Evolutionary conservation across 2,113 vertebrate genomes (phyloP).

Genomic region (Hipposideros armiger): DNA sequence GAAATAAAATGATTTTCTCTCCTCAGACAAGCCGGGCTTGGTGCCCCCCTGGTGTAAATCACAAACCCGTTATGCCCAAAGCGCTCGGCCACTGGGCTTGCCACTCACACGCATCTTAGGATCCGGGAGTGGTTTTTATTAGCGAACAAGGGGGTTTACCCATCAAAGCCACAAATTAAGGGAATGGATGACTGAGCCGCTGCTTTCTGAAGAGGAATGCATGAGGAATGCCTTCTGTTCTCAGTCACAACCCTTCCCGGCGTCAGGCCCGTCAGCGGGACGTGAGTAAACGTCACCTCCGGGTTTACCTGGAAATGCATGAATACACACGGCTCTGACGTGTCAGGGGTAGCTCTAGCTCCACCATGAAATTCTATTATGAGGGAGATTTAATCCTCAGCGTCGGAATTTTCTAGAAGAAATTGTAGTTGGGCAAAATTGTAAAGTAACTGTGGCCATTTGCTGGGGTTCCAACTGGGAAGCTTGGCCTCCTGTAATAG

Average conservation of each 20-base stretch:
- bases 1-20: constrained; percentile 58
- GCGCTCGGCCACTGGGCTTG: neutral
- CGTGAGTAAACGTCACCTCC: constrained; percentile 43
- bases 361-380: constrained; percentile 42
- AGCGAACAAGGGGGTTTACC: neutral
- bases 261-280: neutral
- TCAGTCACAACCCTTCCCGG: neutral
- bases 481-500: neutral
- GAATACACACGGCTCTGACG: constrained; percentile 10
- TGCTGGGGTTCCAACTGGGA: neutral
- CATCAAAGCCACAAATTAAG: constrained; percentile 26
- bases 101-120: neutral
- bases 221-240: neutral
- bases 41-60: constrained; percentile 36
- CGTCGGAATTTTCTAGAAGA: constrained; percentile 17
- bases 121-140: neutral
- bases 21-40: constrained; percentile 33
- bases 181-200: constrained; percentile 1
- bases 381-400: constrained; percentile 12
- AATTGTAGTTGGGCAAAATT: constrained; percentile 26
- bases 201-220: neutral
- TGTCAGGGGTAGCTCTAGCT: constrained; percentile 45
- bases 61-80: neutral
- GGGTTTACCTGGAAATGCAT: constrained; percentile 55
- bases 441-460: neutral